Evolutionary conservation across 2,113 vertebrate genomes (phyloP).

Genomic region (Macaca nemestrina): DNA sequence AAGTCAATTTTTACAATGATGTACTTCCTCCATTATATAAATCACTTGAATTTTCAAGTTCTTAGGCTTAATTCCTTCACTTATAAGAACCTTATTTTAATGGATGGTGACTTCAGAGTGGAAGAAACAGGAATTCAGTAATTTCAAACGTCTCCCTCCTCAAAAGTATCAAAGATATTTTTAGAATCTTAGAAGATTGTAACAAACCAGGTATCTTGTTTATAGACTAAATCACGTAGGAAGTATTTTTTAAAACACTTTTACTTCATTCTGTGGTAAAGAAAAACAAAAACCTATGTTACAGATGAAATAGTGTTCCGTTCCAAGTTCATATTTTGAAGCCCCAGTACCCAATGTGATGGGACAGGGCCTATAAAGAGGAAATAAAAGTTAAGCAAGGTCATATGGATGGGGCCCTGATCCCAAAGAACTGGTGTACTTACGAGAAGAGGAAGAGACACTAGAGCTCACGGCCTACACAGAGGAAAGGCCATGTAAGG

Average conservation of each 20-base stretch:
- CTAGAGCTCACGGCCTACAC: neutral
- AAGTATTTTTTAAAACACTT: neutral
- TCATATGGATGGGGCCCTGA: neutral
- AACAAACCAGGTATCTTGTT: conserved; percentile 30
- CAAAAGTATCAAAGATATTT: conserved; percentile 5
- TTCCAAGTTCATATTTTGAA: neutral
- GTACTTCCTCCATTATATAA: conserved; percentile 18
- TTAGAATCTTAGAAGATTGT: conserved; percentile 3
- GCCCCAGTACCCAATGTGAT: neutral
- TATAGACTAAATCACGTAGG: neutral
- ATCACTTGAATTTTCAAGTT: conserved; percentile 37
- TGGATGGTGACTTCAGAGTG: neutral
- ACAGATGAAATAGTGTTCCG: neutral
- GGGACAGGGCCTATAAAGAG: neutral
- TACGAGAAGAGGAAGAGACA: neutral
- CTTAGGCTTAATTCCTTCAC: conserved; percentile 15
- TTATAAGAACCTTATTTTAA: conserved; percentile 35
- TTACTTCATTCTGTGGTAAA: neutral
- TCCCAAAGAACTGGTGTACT: neutral
- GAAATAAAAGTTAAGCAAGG: neutral
- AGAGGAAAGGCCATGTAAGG: neutral
- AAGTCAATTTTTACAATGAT: conserved; percentile 45
- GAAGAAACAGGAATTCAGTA: conserved; percentile 39
- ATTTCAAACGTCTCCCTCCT: conserved; percentile 36
- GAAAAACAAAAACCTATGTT: neutral